Evolutionary conservation across 2,797 vertebrate genomes (phyloP).

Genomic region (Serranus cabrilla): DNA sequence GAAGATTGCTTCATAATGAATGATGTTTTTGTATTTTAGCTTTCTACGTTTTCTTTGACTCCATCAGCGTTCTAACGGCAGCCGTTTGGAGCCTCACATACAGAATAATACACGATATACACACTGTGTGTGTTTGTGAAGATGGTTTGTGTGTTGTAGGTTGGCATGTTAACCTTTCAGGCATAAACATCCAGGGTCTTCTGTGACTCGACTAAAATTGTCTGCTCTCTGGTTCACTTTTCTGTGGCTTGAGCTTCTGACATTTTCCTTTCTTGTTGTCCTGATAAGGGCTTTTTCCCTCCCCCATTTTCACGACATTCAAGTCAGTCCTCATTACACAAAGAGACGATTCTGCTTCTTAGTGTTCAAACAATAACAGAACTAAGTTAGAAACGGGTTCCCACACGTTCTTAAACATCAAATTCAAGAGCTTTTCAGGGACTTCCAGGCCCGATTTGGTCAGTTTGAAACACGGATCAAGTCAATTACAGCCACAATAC

Average conservation of each 20-base stretch:
- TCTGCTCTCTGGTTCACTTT: slow-evolving; percentile 30
- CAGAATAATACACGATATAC: too few species aligned
- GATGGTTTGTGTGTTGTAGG: background rate
- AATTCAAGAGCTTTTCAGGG: too few species aligned
- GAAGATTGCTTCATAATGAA: background rate
- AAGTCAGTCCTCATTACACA: background rate
- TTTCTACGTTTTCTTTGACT: background rate
- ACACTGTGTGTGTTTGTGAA: background rate
- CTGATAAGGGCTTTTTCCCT: background rate
- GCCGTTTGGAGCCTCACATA: background rate
- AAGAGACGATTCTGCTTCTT: background rate
- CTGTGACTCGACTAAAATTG: background rate
- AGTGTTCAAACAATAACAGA: background rate
- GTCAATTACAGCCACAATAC: too few species aligned
- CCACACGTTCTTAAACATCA: too few species aligned
- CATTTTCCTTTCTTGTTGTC: background rate
- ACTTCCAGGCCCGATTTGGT: too few species aligned
- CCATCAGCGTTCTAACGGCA: background rate
- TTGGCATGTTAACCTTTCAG: background rate
- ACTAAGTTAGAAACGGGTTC: background rate
- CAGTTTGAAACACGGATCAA: too few species aligned
- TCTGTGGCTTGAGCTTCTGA: background rate
- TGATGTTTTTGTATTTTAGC: background rate
- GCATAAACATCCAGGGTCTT: background rate
- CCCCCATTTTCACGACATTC: background rate